Conservation (phyloP, 2,797 vertebrate genomes). For the Apogon hyalosoma region DNA sequence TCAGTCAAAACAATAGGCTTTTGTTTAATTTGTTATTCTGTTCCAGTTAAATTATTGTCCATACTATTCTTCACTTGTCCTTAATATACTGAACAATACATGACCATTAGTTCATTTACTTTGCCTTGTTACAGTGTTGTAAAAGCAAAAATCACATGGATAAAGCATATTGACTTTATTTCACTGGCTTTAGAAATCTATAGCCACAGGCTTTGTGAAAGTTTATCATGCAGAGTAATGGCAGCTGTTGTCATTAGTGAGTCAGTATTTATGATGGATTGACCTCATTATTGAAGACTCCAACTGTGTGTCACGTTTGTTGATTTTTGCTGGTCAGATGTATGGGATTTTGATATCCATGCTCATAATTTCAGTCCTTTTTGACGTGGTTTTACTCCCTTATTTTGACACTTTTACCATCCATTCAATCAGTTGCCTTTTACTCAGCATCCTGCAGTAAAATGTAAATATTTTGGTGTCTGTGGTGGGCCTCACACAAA, state of each 20-base stretch:
- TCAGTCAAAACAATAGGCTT: not conserved
- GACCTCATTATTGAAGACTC: slow-evolving; percentile 38
- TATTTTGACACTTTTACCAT: not conserved
- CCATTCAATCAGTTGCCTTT: slow-evolving; percentile 2
- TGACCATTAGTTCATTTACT: too few species aligned
- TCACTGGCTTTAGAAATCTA: slow-evolving; percentile 22
- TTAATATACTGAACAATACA: too few species aligned
- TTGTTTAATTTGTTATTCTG: not conserved
- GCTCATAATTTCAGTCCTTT: not conserved
- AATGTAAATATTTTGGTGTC: not conserved
- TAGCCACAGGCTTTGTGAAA: slow-evolving; percentile 20
- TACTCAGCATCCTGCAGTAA: not conserved
- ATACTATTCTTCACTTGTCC: too few species aligned
- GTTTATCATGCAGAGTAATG: slow-evolving; percentile 11
- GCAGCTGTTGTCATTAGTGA: slow-evolving; percentile 46
- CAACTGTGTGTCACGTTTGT: not conserved
- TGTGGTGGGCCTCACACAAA: not conserved
- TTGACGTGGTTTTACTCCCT: not conserved
- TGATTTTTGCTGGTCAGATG: slow-evolving; percentile 2
- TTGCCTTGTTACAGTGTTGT: not conserved
- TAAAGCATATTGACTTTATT: slow-evolving; percentile 21
- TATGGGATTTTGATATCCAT: slow-evolving; percentile 2
- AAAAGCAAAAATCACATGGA: slow-evolving; percentile 9
- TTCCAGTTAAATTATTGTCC: too few species aligned
- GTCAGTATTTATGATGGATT: slow-evolving; percentile 56